Evolutionary conservation across 2,888 invertebrate species (phyloP).

Genomic region (Lordiphosa andalusiaca): DNA sequence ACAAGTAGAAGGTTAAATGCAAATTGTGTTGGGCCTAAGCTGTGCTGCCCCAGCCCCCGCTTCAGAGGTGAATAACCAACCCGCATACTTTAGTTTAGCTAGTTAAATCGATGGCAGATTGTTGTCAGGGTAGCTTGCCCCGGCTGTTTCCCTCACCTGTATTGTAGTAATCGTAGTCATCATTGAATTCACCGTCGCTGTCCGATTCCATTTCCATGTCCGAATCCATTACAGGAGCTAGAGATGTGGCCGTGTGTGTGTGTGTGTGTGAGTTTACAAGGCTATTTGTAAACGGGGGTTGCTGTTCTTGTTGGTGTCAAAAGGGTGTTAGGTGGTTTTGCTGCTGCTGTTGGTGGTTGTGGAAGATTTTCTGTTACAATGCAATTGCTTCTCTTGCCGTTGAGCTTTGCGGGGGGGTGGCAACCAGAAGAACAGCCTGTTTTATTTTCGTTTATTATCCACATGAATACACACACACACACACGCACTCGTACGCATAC

Average conservation of each 20-base stretch:
- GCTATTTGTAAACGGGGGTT: slow-evolving; percentile 51
- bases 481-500: slow-evolving; percentile 16
- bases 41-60: neutral
- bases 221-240: slow-evolving; percentile 82
- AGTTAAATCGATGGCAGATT: slow-evolving; percentile 50
- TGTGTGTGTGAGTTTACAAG: slow-evolving; percentile 46
- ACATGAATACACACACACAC: slow-evolving; percentile 35
- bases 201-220: slow-evolving; percentile 91
- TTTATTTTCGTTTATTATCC: slow-evolving; percentile 60
- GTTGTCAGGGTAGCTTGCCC: slow-evolving; percentile 17
- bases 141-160: slow-evolving; percentile 75
- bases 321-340: slow-evolving; percentile 33
- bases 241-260: slow-evolving; percentile 5
- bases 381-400: slow-evolving; percentile 41
- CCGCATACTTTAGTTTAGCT: slow-evolving; percentile 24
- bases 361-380: slow-evolving; percentile 37
- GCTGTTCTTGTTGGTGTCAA: slow-evolving; percentile 31
- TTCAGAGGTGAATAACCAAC: slow-evolving; percentile 65
- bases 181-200: slow-evolving; percentile 84
- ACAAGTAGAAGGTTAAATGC: slow-evolving; percentile 52
- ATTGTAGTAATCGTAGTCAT: slow-evolving; percentile 92
- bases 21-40: slow-evolving; percentile 28
- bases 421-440: slow-evolving; percentile 13
- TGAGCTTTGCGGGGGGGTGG: slow-evolving; percentile 38
- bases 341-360: slow-evolving; percentile 13